Base-by-base conservation (phyloP, 2,797 vertebrate species). In the Cynopterus sphinx region DNA sequence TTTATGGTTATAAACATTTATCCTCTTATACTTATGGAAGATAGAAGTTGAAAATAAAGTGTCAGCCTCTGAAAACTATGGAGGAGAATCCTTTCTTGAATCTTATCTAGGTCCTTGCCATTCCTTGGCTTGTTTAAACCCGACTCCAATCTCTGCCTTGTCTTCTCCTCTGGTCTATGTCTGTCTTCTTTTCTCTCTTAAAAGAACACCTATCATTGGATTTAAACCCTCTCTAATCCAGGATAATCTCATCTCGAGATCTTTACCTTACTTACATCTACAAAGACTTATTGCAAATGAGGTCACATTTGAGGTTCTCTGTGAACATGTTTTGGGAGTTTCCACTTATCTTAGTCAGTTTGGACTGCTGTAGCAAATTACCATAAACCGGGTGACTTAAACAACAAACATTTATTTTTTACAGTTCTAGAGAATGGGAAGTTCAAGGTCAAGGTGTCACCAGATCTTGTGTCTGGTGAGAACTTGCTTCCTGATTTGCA, bases 231-330 rank as follows among this genome's bases (percentile, higher is more conserved):
- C 9, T 9, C 8, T 59, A 24, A 51, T n/a, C 15, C 24, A 53
- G 33, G 11, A 33, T 63, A 55, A 53, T 55, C 6, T 82, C 9
- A 5, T 43, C 24, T 61, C 3, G 0, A 61, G 3, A 39, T 71
- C 71, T 89, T 89, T 10, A n/a, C 26, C 13, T 89, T 78, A n/a
- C 11, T 65, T 65, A 33, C 0, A 16, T 73, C 67, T 71, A 0
- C 57, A 65, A 90, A 91, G 74, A 43, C 3, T 43, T 26, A 53
- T 43, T 91, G n/a, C 19, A 95, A 67, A 71, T 71, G 46, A 68
- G 11, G 22, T 79, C 65, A 74, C 33, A 51, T 55, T 84, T 81
- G 19, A 77, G n/a, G 41, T 78, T 90, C 9, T 3, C 9, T 1
- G 8, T 16, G 17, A n/a, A 68, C 5, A 1, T 70, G 11, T 83